Evolutionary conservation across 2,888 invertebrate species (phyloP).

Genomic region (Rosalia funebris): DNA sequence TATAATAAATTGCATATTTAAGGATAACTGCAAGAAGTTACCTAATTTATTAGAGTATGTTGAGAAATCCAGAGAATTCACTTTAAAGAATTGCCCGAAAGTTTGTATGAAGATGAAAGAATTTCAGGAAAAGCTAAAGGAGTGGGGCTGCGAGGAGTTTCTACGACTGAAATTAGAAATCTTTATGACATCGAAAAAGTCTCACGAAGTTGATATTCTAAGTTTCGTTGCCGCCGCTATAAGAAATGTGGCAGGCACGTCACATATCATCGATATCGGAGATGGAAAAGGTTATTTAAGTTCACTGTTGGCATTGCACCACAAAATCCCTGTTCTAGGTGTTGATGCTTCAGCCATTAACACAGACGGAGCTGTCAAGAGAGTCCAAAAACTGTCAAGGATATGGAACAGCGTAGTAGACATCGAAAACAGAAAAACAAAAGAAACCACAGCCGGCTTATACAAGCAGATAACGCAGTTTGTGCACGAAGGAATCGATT

Average conservation of each 20-base stretch:
- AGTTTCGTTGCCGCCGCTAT: slow-evolving; percentile 71
- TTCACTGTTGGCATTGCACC: slow-evolving; percentile 76
- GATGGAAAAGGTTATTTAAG: slow-evolving; percentile 91
- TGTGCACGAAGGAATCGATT: slow-evolving; percentile 70
- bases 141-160: slow-evolving; percentile 58
- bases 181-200: slow-evolving; percentile 84
- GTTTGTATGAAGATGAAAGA: slow-evolving; percentile 64
- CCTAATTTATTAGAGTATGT: slow-evolving; percentile 53
- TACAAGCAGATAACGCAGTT: slow-evolving; percentile 73
- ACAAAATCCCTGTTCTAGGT: slow-evolving; percentile 79
- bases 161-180: slow-evolving; percentile 66
- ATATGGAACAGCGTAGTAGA: slow-evolving; percentile 58
- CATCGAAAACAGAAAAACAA: slow-evolving; percentile 36
- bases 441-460: slow-evolving; percentile 48
- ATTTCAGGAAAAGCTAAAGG: slow-evolving; percentile 60
- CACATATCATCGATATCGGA: slow-evolving; percentile 82
- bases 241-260: slow-evolving; percentile 55
- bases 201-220: slow-evolving; percentile 80
- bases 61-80: slow-evolving; percentile 50
- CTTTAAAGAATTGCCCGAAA: slow-evolving; percentile 52
- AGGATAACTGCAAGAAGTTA: slow-evolving; percentile 40
- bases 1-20: slow-evolving; percentile 68
- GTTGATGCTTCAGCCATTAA: slow-evolving; percentile 80
- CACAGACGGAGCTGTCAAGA: slow-evolving; percentile 73
- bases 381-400: slow-evolving; percentile 64